Conservation (phyloP, 1,140 invertebrate species). For the Drosophila punjabiensis region DNA sequence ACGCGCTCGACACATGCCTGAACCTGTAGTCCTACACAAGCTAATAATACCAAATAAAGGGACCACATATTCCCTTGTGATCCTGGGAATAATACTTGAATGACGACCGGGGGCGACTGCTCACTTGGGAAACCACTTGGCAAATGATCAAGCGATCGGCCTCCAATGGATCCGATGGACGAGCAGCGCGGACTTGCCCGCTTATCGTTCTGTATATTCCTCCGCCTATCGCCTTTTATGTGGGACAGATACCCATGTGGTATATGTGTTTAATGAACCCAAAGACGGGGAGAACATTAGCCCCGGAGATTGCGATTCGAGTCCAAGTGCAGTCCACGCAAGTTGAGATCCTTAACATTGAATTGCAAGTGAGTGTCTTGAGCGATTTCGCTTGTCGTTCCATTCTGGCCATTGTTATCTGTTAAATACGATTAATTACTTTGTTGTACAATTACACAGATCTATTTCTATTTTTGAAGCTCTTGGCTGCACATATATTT, state of each 20-base stretch:
- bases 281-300: slow-evolving; percentile 36
- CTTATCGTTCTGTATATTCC: slow-evolving; percentile 49
- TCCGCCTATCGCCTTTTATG: slow-evolving; percentile 17
- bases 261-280: slow-evolving; percentile 70
- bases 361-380: slow-evolving; percentile 38
- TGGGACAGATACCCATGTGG: slow-evolving; percentile 45
- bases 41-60: slow-evolving; percentile 29
- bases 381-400: slow-evolving; percentile 45
- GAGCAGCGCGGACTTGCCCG: slow-evolving; percentile 31
- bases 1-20: slow-evolving; percentile 64
- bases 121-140: slow-evolving; percentile 48
- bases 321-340: slow-evolving; percentile 43
- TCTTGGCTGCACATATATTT: background rate
- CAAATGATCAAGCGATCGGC: slow-evolving; percentile 59
- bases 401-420: slow-evolving; percentile 4
- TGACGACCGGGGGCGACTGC: slow-evolving; percentile 27
- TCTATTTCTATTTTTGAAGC: background rate
- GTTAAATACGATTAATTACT: slow-evolving; percentile 1
- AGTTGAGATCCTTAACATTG: slow-evolving; percentile 69
- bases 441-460: slow-evolving; percentile 5
- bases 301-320: slow-evolving; percentile 46
- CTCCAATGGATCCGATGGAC: slow-evolving; percentile 35
- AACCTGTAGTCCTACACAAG: slow-evolving; percentile 11
- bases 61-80: slow-evolving; percentile 42
- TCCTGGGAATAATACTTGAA: background rate